These are phyloP conservation scores for Ammospiza caudacuta DNA, from an alignment of 2,113 vertebrate genomes.

Conservation along the genomic window DNA sequence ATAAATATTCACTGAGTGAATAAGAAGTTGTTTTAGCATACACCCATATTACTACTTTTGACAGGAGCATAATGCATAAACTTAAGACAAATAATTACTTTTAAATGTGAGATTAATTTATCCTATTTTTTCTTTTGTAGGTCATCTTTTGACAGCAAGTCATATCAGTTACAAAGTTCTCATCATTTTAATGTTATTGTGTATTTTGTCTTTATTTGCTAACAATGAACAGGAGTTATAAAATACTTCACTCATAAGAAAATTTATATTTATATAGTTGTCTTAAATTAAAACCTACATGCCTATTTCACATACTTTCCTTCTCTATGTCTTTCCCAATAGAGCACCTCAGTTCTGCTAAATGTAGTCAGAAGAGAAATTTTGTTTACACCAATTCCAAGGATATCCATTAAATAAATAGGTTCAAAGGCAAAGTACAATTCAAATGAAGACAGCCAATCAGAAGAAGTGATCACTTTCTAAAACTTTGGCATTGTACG, in stretches of 20 bases:
- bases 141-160: background rate
- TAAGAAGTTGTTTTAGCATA: background rate
- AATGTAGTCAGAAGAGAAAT: background rate
- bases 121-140: background rate
- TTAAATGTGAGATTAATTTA: background rate
- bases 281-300: background rate
- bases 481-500: background rate
- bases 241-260: background rate
- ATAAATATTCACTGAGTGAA: background rate
- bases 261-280: background rate
- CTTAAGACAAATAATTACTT: background rate
- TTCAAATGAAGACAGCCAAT: background rate
- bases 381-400: background rate
- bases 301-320: rapidly evolving
- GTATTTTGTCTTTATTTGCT: background rate
- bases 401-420: background rate
- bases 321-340: background rate
- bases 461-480: background rate
- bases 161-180: background rate
- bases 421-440: background rate
- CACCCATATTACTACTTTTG: background rate
- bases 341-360: background rate
- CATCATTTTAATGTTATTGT: background rate
- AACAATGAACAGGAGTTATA: background rate
- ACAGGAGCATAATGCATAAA: background rate